These are phyloP conservation scores for Balearica regulorum DNA, from an alignment of 2,797 vertebrate genomes.

Conservation along the genomic window DNA sequence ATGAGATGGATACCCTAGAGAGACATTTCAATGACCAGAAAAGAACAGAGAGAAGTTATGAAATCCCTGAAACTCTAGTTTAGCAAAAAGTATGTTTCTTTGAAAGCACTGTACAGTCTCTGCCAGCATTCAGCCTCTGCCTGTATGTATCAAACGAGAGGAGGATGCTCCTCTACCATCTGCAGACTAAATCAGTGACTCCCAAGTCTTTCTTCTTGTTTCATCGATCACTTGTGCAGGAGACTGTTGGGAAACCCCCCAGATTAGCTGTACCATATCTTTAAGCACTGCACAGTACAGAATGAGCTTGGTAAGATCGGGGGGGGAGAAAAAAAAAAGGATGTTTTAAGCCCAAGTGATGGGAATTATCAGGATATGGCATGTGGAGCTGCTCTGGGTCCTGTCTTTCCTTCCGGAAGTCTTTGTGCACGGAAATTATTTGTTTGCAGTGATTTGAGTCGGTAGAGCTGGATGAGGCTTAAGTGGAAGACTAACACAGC, in stretches of 20 bases:
- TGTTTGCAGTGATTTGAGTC: not conserved
- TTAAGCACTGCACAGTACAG: not conserved
- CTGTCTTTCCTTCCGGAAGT: not conserved
- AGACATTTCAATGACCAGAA: not conserved
- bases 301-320: not conserved
- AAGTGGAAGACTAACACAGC: not conserved
- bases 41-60: not conserved
- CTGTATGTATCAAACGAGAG: not conserved
- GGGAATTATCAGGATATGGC: not conserved
- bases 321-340: not conserved
- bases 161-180: not conserved
- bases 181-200: not conserved
- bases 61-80: not conserved
- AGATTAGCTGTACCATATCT: not conserved
- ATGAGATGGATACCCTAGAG: not conserved
- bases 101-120: not conserved
- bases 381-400: not conserved
- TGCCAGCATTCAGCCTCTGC: not conserved
- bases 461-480: not conserved
- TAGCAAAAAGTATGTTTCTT: not conserved
- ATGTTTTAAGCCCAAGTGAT: not conserved
- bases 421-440: not conserved
- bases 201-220: not conserved
- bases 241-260: not conserved
- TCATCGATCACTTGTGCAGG: not conserved